These are phyloP conservation scores for Dysidea cf. avara DNA, from an alignment of 37 sponge, comb jelly and placozoan genomes.

Conservation along the genomic window DNA sequence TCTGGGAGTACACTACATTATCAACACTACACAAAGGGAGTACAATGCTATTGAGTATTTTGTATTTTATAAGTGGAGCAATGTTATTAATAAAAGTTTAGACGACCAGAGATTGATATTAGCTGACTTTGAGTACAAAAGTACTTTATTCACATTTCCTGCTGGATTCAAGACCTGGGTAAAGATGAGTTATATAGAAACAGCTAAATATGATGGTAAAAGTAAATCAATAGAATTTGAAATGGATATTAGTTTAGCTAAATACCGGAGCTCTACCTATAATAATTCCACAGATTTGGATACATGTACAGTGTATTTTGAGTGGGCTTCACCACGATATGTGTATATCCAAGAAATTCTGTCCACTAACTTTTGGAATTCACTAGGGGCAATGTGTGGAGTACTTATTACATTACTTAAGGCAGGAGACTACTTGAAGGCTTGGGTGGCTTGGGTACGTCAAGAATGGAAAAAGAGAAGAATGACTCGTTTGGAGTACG, in stretches of 20 bases:
- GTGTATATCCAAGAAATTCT: constrained; percentile 35
- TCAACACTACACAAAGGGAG: constrained; percentile 26
- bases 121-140: constrained; percentile 9
- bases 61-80: constrained; percentile 20
- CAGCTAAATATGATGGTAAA: not conserved
- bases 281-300: constrained; percentile 4
- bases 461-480: no score
- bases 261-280: constrained; percentile 6
- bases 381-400: constrained; percentile 47
- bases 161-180: constrained; percentile 50
- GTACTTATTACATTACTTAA: constrained; percentile 51
- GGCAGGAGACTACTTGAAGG: constrained; percentile 31
- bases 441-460: no score
- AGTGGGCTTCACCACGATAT: constrained; percentile 40
- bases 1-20: constrained; percentile 29
- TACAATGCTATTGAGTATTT: constrained; percentile 49
- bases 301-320: constrained; percentile 28
- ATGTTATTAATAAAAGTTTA: not conserved
- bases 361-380: constrained; percentile 42
- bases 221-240: constrained; percentile 16
- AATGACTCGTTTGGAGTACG: no score
- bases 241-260: constrained; percentile 9
- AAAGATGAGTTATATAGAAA: constrained; percentile 25
- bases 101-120: constrained; percentile 4
- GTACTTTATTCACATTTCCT: constrained; percentile 23